These are phyloP conservation scores for Lasioglossum marginatum DNA, from an alignment of 2,888 invertebrate species.

Conservation along the genomic window DNA sequence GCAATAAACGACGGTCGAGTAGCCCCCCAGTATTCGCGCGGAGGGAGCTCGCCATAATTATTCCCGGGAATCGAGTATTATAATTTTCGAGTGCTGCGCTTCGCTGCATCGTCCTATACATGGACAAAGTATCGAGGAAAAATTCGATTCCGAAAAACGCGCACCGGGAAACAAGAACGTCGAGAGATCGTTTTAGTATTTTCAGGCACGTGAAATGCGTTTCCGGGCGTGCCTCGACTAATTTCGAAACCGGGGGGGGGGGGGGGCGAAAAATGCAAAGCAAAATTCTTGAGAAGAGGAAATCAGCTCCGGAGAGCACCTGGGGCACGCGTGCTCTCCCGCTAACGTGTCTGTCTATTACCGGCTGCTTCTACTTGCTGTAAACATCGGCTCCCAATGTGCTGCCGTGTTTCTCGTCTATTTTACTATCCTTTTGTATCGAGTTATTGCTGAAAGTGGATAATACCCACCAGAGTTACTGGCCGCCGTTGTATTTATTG, in stretches of 20 bases:
- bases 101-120: background rate
- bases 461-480: background rate
- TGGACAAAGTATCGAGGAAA: background rate
- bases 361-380: background rate
- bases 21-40: background rate
- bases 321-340: background rate
- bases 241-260: background rate
- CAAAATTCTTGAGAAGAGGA: background rate
- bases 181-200: background rate
- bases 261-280: background rate
- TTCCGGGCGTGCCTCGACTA: background rate
- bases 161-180: background rate
- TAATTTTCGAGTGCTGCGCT: background rate
- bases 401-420: background rate
- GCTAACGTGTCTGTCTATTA: constrained; percentile 2
- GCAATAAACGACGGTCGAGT: background rate
- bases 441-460: background rate
- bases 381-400: background rate
- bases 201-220: background rate
- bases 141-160: background rate
- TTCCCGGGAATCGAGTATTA: background rate
- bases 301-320: background rate
- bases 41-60: background rate
- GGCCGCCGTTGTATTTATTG: background rate
- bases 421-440: background rate